Evolutionary conservation across 2,888 invertebrate genomes (phyloP).

Genomic region (Seladonia tumulorum): DNA sequence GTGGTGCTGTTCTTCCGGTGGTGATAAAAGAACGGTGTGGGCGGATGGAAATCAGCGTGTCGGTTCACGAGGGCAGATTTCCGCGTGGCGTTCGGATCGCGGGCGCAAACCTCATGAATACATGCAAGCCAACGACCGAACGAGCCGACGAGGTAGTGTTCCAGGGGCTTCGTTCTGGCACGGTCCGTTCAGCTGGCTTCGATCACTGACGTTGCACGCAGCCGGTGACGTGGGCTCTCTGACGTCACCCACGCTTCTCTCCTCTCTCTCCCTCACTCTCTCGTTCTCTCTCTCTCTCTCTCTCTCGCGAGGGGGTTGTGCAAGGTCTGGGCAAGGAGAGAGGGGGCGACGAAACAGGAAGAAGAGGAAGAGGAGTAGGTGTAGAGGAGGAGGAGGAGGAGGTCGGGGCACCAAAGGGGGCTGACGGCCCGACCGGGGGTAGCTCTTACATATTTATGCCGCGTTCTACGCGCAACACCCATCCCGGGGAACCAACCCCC

Average conservation of each 20-base stretch:
- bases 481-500: conserved; percentile 71
- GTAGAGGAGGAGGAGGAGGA: conserved; percentile 29
- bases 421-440: conserved; percentile 74
- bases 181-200: conserved; percentile 81
- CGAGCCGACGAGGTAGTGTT: conserved; percentile 30
- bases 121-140: conserved; percentile 75
- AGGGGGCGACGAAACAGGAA: conserved; percentile 26
- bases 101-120: conserved; percentile 75
- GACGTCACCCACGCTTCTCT: conserved; percentile 67
- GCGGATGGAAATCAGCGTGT: neutral
- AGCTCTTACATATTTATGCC: conserved; percentile 84
- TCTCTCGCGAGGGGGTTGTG: conserved; percentile 74
- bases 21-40: neutral
- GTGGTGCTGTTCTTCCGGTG: neutral
- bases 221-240: conserved; percentile 78
- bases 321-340: conserved; percentile 75
- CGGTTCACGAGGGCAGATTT: conserved; percentile 24
- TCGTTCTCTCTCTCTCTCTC: neutral
- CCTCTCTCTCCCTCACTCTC: neutral
- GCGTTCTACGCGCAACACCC: conserved; percentile 81
- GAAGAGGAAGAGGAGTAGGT: conserved; percentile 57
- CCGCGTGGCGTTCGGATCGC: conserved; percentile 15
- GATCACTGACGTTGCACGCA: conserved; percentile 82
- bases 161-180: conserved; percentile 32
- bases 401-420: conserved; percentile 71